Conservation (phyloP, 2,113 vertebrate genomes). For the Origma solitaria region DNA sequence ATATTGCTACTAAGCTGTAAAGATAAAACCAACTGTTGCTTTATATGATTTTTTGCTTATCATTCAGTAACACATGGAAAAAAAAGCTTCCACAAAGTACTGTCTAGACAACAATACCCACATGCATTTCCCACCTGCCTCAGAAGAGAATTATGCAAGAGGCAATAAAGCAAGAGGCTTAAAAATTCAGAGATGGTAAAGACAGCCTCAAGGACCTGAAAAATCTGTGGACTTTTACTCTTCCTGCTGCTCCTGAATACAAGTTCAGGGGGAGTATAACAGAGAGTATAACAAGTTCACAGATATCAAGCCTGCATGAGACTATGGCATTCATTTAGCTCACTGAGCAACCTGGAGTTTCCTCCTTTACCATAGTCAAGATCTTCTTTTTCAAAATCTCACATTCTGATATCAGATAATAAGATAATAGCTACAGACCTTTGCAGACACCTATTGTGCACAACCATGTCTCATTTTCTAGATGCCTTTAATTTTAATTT, state of each 20-base stretch:
- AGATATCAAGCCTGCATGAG: fast-evolving
- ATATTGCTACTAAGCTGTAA: neutral
- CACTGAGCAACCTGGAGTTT: neutral
- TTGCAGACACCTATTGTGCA: neutral
- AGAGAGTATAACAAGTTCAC: neutral
- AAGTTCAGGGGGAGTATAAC: neutral
- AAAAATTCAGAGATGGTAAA: neutral
- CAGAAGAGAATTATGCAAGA: neutral
- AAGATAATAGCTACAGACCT: neutral
- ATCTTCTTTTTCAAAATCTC: neutral
- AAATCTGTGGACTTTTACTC: neutral
- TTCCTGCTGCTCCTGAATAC: neutral
- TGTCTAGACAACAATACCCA: neutral
- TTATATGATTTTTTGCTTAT: neutral
- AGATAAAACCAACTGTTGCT: neutral
- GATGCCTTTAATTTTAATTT: neutral
- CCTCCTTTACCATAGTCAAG: neutral
- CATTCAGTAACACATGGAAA: neutral
- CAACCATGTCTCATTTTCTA: neutral
- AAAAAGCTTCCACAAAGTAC: neutral
- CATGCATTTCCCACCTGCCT: neutral
- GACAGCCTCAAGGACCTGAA: neutral
- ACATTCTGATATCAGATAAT: neutral
- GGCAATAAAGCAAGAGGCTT: neutral
- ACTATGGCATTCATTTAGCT: neutral